These are phyloP conservation scores for Atractosteus spatula DNA, from an alignment of 2,113 vertebrate genomes.

Conservation along the genomic window DNA sequence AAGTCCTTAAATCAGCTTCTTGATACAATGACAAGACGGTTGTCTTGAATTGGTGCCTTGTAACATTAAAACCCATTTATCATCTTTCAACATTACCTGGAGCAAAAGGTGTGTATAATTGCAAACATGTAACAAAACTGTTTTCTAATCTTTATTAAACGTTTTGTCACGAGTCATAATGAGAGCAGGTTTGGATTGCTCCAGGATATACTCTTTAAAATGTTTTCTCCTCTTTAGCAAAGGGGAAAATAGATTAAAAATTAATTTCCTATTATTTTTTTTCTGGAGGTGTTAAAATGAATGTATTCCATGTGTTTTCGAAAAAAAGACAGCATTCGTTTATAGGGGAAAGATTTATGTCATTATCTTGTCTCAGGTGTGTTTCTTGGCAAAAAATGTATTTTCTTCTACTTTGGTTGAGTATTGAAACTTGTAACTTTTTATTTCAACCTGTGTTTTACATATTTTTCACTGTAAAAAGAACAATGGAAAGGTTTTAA, in stretches of 20 bases:
- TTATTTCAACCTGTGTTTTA: too few species aligned
- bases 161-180: slow-evolving; percentile 20
- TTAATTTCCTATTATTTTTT: background rate
- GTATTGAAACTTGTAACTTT: too few species aligned
- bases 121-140: slow-evolving; percentile 6
- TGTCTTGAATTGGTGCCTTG: too few species aligned
- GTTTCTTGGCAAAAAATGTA: background rate
- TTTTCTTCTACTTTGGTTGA: background rate
- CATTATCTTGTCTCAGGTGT: too few species aligned
- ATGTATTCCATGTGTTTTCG: too few species aligned
- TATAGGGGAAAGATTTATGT: too few species aligned
- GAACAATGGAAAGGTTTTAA: too few species aligned
- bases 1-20: too few species aligned
- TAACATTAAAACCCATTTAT: slow-evolving; percentile 27
- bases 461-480: too few species aligned
- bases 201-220: slow-evolving; percentile 8
- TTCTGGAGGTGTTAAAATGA: too few species aligned
- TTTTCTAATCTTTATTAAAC: slow-evolving; percentile 25
- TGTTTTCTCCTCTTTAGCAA: slow-evolving; percentile 6
- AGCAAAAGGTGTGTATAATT: slow-evolving; percentile 22
- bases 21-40: too few species aligned
- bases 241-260: slow-evolving; percentile 22
- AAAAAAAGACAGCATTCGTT: too few species aligned
- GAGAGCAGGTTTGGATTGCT: slow-evolving; percentile 18
- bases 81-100: slow-evolving; percentile 26